These are phyloP conservation scores for Gavia stellata DNA, from an alignment of 2,113 vertebrate species.

Conservation along the genomic window DNA sequence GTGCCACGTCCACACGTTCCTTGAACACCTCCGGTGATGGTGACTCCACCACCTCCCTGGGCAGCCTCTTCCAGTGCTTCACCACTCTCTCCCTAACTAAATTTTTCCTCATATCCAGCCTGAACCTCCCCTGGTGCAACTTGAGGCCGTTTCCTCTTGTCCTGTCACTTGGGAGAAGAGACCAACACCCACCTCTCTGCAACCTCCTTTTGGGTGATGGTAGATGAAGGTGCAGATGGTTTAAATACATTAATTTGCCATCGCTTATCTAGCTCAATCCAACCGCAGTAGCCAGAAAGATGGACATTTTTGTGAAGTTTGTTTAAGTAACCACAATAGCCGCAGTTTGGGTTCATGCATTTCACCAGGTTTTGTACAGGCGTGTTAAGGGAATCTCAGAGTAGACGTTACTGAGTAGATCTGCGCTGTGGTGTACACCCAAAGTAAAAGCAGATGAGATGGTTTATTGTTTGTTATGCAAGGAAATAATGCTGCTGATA, in stretches of 20 bases:
- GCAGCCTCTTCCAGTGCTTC: too few species aligned
- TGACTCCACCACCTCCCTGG: too few species aligned
- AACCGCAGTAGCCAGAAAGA: neutral
- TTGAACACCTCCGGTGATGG: too few species aligned
- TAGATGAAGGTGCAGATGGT: neutral
- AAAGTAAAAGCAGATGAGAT: constrained; percentile 3
- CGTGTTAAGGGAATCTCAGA: neutral
- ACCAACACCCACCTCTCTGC: too few species aligned
- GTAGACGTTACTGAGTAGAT: neutral
- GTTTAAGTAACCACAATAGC: neutral
- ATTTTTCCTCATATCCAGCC: too few species aligned
- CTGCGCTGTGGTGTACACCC: neutral
- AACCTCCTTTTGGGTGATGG: too few species aligned
- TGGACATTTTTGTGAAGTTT: neutral
- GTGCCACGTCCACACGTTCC: too few species aligned
- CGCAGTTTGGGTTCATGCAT: neutral
- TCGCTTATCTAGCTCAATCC: neutral
- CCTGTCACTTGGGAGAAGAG: too few species aligned
- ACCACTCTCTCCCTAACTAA: too few species aligned
- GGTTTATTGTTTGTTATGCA: neutral
- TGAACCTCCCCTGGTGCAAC: too few species aligned
- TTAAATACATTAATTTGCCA: neutral
- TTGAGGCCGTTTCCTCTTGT: too few species aligned
- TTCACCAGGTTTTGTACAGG: neutral
- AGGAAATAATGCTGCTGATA: neutral